Percentiles rank a stretch among this genome's conserved stretches.
phyloP scores from a whole-genome alignment of 2,113 vertebrate genomes.

The Aspiorhynchus laticeps region DNA sequence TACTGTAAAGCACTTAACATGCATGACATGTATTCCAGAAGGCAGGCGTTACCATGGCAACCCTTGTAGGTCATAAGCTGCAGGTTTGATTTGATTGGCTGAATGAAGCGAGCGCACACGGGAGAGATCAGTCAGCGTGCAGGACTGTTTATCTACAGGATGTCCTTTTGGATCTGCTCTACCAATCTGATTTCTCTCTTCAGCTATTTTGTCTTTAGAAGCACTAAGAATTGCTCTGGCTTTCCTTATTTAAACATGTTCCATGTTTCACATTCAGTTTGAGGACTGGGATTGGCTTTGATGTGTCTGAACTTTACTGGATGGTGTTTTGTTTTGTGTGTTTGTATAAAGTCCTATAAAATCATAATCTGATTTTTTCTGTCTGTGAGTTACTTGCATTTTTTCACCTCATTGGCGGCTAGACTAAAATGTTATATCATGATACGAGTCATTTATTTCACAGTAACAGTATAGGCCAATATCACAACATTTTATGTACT shows the following conservation, averaged over 20 bases:
- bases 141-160: constrained; percentile 39
- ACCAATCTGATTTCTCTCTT: constrained; percentile 6
- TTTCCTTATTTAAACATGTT: constrained; percentile 5
- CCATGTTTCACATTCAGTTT: background rate
- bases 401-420: background rate
- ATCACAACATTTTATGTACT: background rate
- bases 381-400: background rate
- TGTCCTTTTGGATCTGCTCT: constrained; percentile 27
- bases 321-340: constrained; percentile 7
- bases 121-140: constrained; percentile 59
- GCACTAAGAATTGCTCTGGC: background rate
- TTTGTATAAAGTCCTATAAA: background rate
- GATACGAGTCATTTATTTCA: background rate
- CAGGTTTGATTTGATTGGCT: constrained; percentile 85
- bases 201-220: background rate
- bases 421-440: background rate
- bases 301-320: background rate
- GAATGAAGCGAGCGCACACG: constrained; percentile 82
- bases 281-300: background rate
- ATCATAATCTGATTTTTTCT: background rate
- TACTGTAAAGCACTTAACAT: constrained; percentile 86
- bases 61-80: constrained; percentile 85
- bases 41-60: constrained; percentile 89
- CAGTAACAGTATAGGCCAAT: background rate
- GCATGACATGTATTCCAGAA: constrained; percentile 89